Evolutionary conservation across 2,113 vertebrate genomes (phyloP).

Genomic region (Terrapene triunguis): DNA sequence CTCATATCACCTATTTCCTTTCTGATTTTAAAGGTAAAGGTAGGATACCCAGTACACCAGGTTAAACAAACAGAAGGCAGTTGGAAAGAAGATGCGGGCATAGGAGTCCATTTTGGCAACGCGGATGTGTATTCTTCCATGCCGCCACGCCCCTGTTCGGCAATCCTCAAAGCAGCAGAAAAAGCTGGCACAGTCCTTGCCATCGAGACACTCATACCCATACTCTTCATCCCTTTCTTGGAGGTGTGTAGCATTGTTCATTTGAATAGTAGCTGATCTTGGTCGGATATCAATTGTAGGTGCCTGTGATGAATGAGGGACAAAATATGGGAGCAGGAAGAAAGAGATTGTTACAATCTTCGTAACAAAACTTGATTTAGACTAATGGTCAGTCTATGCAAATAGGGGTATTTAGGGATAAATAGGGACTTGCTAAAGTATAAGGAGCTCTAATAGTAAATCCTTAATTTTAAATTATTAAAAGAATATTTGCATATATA

Average conservation of each 20-base stretch:
- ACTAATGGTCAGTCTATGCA: conserved; percentile 24
- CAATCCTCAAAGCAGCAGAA: conserved; percentile 99
- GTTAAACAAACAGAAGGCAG: conserved; percentile 97
- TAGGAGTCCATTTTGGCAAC: conserved; percentile 99
- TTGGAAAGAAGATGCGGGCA: conserved; percentile 97
- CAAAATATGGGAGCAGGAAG: conserved; percentile 5
- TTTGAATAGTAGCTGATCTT: conserved; percentile 97
- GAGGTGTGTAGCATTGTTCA: conserved; percentile 99
- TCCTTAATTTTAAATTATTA: conserved; percentile 26
- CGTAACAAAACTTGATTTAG: neutral
- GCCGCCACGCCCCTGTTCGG: conserved; percentile 96
- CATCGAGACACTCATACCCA: conserved; percentile 97
- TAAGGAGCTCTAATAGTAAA: conserved; percentile 45
- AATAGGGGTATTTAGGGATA: neutral
- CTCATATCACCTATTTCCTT: conserved; percentile 46
- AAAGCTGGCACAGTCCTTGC: conserved; percentile 99
- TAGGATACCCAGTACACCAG: conserved; percentile 99
- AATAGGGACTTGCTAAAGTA: conserved; percentile 51
- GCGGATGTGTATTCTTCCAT: conserved; percentile 97
- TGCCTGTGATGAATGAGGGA: conserved; percentile 80
- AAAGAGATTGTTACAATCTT: neutral
- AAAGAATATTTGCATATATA: conserved; percentile 26
- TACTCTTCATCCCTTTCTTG: conserved; percentile 98
- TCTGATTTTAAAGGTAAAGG: conserved; percentile 90
- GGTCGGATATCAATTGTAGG: conserved; percentile 98